Conservation (phyloP, 2,113 vertebrate genomes). For the Sminthopsis crassicaudata region DNA sequence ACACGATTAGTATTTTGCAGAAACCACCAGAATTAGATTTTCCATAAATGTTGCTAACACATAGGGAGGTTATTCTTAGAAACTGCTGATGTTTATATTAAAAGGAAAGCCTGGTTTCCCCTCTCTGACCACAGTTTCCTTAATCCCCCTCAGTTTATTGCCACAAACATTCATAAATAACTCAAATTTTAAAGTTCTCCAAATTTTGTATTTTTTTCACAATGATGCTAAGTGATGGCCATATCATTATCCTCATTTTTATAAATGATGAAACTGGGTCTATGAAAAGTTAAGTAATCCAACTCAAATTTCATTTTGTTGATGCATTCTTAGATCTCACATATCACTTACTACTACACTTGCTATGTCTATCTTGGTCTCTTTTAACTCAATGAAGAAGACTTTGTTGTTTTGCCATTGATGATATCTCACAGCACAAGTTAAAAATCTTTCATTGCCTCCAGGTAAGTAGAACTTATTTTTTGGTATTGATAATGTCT, state of each 20-base stretch:
- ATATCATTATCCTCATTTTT: background rate
- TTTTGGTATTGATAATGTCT: background rate
- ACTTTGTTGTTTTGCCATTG: background rate
- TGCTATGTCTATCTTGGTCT: background rate
- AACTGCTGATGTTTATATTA: background rate
- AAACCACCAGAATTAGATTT: background rate
- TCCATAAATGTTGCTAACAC: background rate
- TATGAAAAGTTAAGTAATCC: background rate
- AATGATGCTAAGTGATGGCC: background rate
- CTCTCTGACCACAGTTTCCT: background rate
- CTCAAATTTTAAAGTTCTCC: background rate
- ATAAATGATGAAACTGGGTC: background rate
- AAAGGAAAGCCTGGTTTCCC: background rate
- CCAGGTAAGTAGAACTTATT: background rate
- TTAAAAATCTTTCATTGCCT: background rate
- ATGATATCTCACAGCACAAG: background rate
- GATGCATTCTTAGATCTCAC: background rate
- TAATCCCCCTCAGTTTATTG: background rate
- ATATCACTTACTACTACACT: background rate
- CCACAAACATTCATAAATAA: background rate
- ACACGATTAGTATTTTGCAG: background rate
- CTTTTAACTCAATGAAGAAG: background rate
- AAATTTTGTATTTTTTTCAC: background rate
- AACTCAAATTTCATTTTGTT: background rate
- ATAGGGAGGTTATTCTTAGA: background rate